Base-by-base conservation (phyloP, 2,888 invertebrate genomes). In the Drosophila sordidula region DNA sequence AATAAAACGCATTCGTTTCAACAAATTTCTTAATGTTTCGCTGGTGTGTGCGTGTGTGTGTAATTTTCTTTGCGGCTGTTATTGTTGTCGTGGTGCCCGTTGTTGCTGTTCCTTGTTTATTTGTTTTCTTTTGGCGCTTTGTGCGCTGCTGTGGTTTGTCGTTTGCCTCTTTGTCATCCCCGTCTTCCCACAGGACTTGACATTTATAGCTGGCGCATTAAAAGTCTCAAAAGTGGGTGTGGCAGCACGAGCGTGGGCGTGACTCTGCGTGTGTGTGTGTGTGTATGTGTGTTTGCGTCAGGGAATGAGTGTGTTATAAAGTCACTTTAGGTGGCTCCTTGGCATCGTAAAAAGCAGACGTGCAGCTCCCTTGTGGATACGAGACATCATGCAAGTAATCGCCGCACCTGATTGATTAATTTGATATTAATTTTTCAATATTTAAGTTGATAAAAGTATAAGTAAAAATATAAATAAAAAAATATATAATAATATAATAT, bases 1-100 rank as follows among this genome's bases (percentile, higher is more conserved):
- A 85, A 85, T 83, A 84, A 84, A 87, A 87, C 81, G 73, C 84
- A 83, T 87, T 79, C 85, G 77, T 79, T 79, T 75, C 81, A 79
- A 85, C 79, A 84, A 87, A 85, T 85, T 84, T 85, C 79, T 78
- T 81, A 87, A 84, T 84, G 84, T 75, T 70, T 55, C 22, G 39
- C 36, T 58, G 51, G 29, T 63, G 61, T 57, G 38, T 42, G 12
- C 29, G 29, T 61, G 34, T 39, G 26, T 46, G 42, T 62, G 55
- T 59, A 41, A 52, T 52, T 47, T 47, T 34, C 36, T 46, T 65
- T 62, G 36, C 26, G 55, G 55, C 59, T 72, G 22, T 66, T 67
- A 29, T 62, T 72, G 32, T 71, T 54, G 32, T 38, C 44, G 36
- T 39, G 29, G 26, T 9, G 9, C 9, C 16, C 39, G 45, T 50